Evolutionary conservation across 2,888 invertebrate genomes (phyloP).

Genomic region (Dasypolia templi): DNA sequence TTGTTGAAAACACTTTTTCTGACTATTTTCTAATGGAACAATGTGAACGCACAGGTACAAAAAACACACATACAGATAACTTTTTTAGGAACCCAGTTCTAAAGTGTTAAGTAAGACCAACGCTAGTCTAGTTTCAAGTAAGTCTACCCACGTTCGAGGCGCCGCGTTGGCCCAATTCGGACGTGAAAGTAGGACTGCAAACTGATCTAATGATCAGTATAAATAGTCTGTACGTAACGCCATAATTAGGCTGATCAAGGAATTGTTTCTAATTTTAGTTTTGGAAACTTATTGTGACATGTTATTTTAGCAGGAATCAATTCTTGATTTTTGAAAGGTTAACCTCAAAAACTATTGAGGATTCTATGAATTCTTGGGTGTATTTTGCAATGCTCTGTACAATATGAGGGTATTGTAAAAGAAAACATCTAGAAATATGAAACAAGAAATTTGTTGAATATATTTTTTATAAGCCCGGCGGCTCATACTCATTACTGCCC

Average conservation of each 20-base stretch:
- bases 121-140: slow-evolving; percentile 19
- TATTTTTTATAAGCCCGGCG: slow-evolving; percentile 16
- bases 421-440: slow-evolving; percentile 4
- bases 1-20: neutral
- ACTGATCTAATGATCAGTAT: slow-evolving; percentile 38
- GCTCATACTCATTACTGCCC: slow-evolving; percentile 18
- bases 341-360: neutral
- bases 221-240: slow-evolving; percentile 21
- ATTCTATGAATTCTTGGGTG: neutral
- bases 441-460: slow-evolving; percentile 11
- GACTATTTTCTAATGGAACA: neutral
- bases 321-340: neutral
- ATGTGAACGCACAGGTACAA: neutral
- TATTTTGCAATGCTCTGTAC: neutral
- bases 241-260: neutral
- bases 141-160: slow-evolving; percentile 27
- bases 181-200: slow-evolving; percentile 55
- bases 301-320: neutral
- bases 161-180: slow-evolving; percentile 35
- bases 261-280: neutral
- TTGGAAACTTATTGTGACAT: neutral
- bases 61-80: neutral
- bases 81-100: neutral
- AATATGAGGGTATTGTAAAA: slow-evolving; percentile 7
- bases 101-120: slow-evolving; percentile 2